Evolutionary conservation across 2,113 vertebrate species (phyloP), one percentile per base, ranked within the genome.

Genomic region (Machaerirhynchus nigripectus): DNA sequence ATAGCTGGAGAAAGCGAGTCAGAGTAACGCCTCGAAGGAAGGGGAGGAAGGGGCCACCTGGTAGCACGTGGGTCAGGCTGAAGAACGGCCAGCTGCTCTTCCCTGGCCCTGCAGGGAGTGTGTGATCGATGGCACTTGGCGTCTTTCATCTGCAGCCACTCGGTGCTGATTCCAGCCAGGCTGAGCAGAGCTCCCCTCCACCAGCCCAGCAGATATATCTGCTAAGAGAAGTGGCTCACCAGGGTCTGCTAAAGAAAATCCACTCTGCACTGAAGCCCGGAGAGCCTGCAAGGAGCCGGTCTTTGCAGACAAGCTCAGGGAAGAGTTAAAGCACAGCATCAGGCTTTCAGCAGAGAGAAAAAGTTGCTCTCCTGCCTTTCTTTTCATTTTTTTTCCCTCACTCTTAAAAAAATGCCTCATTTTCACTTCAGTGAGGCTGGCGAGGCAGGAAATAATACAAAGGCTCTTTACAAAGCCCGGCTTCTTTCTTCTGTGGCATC

Each of bases 401-500:
- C 71, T 93, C 71, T 87, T 86, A 59, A 88, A 93, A 93, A 84
- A 80, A 81, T 2, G 5, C 71, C 75, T 96, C 87, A 71, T 94
- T 97, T 97, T 96, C 95, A 95, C 90, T 96, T 93, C 95, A 96
- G 75, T 95, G 91, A 85, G 87, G 77, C 76, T 60, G n/a, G 60
- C 92, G 88, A 96, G 89, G 67, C 91, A 94, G 86, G 88, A 95
- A 91, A 92, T 75, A 96, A 95, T 82, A 96, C 85, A 96, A 96
- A 97, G 90, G 86, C 93, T 89, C 87, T 85, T 94, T 79, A 96
- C 90, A 96, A 92, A 95, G 90, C 60, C 63, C 0, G 0, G 7
- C 18, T 92, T 89, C 86, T 96, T 96, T 94, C 75, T 96, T 96
- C 88, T 93, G 87, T 90, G 91, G 82, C 94, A 92, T 96, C 85